Conservation (phyloP, 2,113 vertebrate species). For the Arenaria interpres region DNA sequence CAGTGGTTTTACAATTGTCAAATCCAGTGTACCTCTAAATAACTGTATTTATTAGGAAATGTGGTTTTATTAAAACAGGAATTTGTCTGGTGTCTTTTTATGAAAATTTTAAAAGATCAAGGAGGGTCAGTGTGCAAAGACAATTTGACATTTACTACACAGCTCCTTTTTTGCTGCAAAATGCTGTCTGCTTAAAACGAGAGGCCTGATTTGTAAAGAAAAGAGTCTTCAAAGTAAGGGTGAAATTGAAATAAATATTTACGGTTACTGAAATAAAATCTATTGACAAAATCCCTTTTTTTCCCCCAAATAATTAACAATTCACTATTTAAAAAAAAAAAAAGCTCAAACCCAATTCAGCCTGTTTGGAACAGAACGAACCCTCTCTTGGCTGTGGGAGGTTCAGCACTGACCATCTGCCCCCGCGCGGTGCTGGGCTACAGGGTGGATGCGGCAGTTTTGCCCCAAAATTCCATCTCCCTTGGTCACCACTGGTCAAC, state of each 20-base stretch:
- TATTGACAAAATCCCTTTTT: not conserved
- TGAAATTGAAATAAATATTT: not conserved
- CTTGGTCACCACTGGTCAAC: fast-evolving
- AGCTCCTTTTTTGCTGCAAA: not conserved
- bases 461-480: not conserved
- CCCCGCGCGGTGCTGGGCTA: not conserved
- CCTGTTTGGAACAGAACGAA: not conserved
- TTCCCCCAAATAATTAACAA: not conserved
- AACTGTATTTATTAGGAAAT: not conserved
- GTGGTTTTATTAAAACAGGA: not conserved
- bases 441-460: not conserved
- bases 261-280: not conserved
- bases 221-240: not conserved
- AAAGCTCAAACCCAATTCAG: fast-evolving
- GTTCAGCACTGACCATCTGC: fast-evolving
- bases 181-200: fast-evolving
- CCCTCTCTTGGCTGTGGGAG: fast-evolving
- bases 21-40: not conserved
- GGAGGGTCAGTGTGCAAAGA: not conserved
- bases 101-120: not conserved
- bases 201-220: not conserved
- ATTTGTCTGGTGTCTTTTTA: not conserved
- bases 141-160: not conserved
- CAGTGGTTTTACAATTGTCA: not conserved
- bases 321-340: not conserved